phyloP scores from a whole-genome alignment of 2,888 invertebrate genomes.

The Aphodius sticticus region DNA sequence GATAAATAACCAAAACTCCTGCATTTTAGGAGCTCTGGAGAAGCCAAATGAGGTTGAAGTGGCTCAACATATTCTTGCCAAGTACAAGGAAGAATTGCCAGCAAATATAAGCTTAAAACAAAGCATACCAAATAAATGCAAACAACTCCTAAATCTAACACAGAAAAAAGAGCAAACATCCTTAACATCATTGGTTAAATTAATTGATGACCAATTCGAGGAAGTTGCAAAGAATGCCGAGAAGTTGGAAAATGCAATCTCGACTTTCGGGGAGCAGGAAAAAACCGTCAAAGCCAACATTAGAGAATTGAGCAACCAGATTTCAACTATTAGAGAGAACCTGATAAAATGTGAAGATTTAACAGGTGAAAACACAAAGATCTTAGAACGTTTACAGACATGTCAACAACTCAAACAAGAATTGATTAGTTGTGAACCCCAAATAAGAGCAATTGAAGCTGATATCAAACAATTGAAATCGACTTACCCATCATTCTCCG shows the following conservation, averaged over 20 bases:
- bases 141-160: conserved; percentile 80
- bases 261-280: conserved; percentile 78
- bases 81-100: conserved; percentile 87
- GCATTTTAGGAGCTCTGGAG: conserved; percentile 77
- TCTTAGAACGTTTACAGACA: conserved; percentile 78
- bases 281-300: conserved; percentile 74
- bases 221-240: conserved; percentile 77
- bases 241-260: conserved; percentile 76
- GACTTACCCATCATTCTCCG: conserved; percentile 79
- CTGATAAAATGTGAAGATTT: conserved; percentile 91
- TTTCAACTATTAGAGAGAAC: conserved; percentile 70
- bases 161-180: conserved; percentile 75
- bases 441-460: conserved; percentile 73
- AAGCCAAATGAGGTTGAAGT: conserved; percentile 83
- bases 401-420: conserved; percentile 78
- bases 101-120: conserved; percentile 78
- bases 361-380: conserved; percentile 85
- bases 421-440: conserved; percentile 72
- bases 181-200: conserved; percentile 69
- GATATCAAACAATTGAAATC: conserved; percentile 76
- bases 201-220: conserved; percentile 79
- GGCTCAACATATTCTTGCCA: conserved; percentile 78
- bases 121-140: conserved; percentile 80
- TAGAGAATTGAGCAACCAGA: conserved; percentile 73
- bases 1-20: conserved; percentile 83